Evolutionary conservation across 2,888 invertebrate genomes (phyloP), one percentile per base, ranked within the genome.

Genomic region (Sinodicranocentrus sp.): DNA sequence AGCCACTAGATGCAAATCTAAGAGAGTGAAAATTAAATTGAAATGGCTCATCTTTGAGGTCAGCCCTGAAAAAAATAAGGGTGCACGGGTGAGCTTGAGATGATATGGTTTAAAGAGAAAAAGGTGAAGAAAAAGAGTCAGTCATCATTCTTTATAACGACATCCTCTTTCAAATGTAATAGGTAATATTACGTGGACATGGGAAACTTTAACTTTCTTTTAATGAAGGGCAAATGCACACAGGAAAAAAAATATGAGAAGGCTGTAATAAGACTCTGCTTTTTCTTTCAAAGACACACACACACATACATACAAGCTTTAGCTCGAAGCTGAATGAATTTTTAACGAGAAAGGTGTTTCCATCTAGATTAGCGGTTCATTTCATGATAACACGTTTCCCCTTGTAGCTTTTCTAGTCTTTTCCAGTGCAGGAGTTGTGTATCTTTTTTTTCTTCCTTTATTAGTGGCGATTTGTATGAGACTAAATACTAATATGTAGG

Each of bases 1-100:
- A 82, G 70, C 76, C 70, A 70, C 82, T 63, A 70, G 70, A 82
- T 82, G 82, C 70, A 76, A 82, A 82, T 82, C 68, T 68, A 68
- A 59, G 67, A 43, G 73, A 67, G 59, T 82, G 73, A 73, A 73
- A 82, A 68, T 65, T 72, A 73, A 73, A 82, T 73, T 73, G 67
- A 73, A 82, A 73, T 25, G 73, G 67, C 48, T 65, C 73, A 63
- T 68, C 63, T 72, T 43, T 72, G 43, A 65, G 79, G 73, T 82
- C 72, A 80, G 25, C 25, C 5, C 15, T 59, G 25, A 26, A 59
- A 39, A 39, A 39, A 39, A 13, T 8, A 39, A 44, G 44, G 8
- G 44, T 2, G n/a, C 13, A 44, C 13, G 1, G 2, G 13, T 59
- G 59, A 26, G 17, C 48, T 13, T 48, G 48, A n/a, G n/a, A n/a